A percentile compares a stretch with the other conserved stretches of the same genome.
These are phyloP conservation scores for Mus spretus DNA, from an alignment of 2,797 vertebrate genomes.

Conservation along the genomic window DNA sequence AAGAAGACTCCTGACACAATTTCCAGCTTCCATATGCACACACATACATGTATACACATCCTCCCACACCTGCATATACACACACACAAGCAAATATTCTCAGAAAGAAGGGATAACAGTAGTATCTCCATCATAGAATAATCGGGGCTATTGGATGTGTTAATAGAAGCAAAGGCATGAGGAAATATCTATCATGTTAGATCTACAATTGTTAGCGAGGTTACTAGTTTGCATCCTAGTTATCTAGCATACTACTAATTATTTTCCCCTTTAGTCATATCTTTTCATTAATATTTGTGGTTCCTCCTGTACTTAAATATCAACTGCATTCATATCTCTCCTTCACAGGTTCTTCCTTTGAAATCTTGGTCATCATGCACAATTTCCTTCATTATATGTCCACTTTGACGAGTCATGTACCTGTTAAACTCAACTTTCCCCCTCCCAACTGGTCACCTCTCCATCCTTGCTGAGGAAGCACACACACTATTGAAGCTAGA, in stretches of 20 bases:
- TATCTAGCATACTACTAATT: background rate
- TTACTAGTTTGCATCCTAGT: background rate
- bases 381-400: background rate
- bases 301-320: background rate
- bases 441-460: background rate
- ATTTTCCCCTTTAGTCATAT: background rate
- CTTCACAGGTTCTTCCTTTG: background rate
- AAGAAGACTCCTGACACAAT: background rate
- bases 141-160: background rate
- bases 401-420: background rate
- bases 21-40: background rate
- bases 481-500: background rate
- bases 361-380: background rate
- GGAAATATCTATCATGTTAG: conserved; percentile 4
- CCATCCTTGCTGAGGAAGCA: background rate
- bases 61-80: background rate
- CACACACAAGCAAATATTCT: background rate
- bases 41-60: rapidly evolving
- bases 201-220: background rate
- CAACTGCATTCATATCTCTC: background rate
- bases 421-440: background rate
- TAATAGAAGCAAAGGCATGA: background rate
- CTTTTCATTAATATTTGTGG: background rate
- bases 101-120: background rate
- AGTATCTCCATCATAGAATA: background rate